Base-by-base conservation (phyloP, 2,113 vertebrate species). In the Stictonetta naevosa region DNA sequence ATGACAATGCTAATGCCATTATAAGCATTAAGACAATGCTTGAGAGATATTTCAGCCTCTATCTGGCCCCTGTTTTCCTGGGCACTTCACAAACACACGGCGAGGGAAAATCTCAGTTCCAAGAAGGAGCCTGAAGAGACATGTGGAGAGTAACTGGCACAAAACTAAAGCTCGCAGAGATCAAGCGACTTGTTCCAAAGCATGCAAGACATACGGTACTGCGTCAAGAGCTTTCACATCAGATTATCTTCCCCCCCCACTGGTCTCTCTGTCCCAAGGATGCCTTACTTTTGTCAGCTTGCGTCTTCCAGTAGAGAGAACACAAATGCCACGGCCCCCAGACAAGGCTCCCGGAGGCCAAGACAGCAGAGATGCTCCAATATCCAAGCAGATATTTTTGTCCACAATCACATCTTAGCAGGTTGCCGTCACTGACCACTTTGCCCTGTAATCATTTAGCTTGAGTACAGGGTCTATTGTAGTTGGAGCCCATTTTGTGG, bases 391-490 rank as follows among this genome's bases (percentile, higher is more conserved):
- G 28, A 1, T 68, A 13, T 56, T 53, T 90, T 46, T 82, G 16
- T 44, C 22, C n/a, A 59, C 42, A 29, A 22, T 25, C 38, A 46
- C 38, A 44, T 11, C 29, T 90, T 42, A 87, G 62, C 50, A 64
- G 56, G 21, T 25, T 87, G 42, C 38, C 20, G 4, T 22, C 12
- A 16, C n/a, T 34, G 69, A 31, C 28, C 34, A 3, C 40, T 83
- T 34, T 72, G 73, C 60, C 53, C 22, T 63, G 66, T 0, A 0
- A 81, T 28, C 0, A 0, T 20, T n/a, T 0, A 22, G 36, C 3
- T 0, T 0, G 0, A 76, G 18, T n/a, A 34, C 38, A 52, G 38
- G 31, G 10, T 44, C 31, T 10, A 4, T 1, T 59, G 50, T 36
- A 53, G 13, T 3, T 52, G 60, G 40, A 86, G 36, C 2, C 44